Percentiles rank a stretch among this genome's conserved stretches.
Evolutionary conservation across 2,113 vertebrate genomes (phyloP).

Genomic region (Ochotona curzoniae): DNA sequence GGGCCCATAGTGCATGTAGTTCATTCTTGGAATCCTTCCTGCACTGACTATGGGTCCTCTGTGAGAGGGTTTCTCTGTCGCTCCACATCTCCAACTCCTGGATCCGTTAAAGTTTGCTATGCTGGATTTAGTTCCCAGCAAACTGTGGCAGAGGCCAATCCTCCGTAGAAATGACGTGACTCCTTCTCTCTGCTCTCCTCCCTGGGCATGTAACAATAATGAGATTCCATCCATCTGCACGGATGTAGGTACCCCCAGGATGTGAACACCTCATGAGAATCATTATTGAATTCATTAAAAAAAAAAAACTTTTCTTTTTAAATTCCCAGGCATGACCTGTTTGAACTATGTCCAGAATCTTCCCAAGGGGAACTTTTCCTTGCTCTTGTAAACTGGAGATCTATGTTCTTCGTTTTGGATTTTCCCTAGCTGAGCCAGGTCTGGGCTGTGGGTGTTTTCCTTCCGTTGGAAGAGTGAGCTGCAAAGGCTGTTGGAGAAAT

Average conservation of each 20-base stretch:
- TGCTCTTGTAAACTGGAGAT: slow-evolving; percentile 83
- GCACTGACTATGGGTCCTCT: background rate
- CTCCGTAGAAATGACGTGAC: rapidly evolving
- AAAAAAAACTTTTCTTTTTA: slow-evolving; percentile 73
- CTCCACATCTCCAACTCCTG: background rate
- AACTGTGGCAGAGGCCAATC: background rate
- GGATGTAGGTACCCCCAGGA: slow-evolving; percentile 59
- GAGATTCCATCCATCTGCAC: background rate
- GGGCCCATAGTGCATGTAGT: background rate
- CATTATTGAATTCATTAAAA: slow-evolving; percentile 56
- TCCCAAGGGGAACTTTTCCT: slow-evolving; percentile 76
- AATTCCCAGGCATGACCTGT: slow-evolving; percentile 79
- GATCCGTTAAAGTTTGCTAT: rapidly evolving
- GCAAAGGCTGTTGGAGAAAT: background rate
- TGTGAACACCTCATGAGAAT: slow-evolving; percentile 71
- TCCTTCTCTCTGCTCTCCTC: background rate
- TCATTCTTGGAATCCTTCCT: rapidly evolving
- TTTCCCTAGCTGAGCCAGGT: slow-evolving; percentile 76
- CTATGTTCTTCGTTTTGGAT: slow-evolving; percentile 79
- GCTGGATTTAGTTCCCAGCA: background rate
- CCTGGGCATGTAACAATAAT: slow-evolving; percentile 6
- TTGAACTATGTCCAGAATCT: slow-evolving; percentile 80
- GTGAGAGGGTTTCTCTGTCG: background rate
- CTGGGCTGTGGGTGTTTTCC: slow-evolving; percentile 27
- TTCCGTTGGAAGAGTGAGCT: background rate